A percentile compares a stretch with the other conserved stretches of the same genome.
These are phyloP conservation scores for Psophia crepitans DNA, from an alignment of 2,113 vertebrate genomes.

Conservation along the genomic window DNA sequence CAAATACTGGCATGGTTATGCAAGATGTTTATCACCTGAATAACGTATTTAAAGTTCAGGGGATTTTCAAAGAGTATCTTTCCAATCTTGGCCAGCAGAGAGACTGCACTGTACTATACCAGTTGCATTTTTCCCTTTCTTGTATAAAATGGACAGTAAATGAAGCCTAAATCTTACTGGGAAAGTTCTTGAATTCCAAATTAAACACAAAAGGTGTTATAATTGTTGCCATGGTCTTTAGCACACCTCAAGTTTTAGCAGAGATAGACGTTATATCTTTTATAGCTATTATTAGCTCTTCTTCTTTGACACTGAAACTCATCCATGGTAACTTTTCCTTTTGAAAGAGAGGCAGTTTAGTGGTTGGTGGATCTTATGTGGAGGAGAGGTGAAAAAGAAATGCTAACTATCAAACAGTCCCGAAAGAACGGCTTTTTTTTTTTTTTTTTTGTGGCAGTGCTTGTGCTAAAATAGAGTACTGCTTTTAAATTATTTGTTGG, in stretches of 20 bases:
- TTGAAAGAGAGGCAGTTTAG: neutral
- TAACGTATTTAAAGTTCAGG: neutral
- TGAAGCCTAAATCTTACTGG: neutral
- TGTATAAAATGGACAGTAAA: neutral
- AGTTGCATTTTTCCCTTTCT: neutral
- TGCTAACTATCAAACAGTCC: neutral
- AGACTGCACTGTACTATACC: neutral
- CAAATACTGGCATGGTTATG: neutral
- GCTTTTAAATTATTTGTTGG: constrained; percentile 3
- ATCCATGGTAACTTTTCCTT: neutral
- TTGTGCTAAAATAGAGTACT: neutral
- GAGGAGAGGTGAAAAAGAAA: neutral
- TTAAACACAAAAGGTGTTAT: neutral
- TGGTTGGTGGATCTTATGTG: neutral
- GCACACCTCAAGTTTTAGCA: neutral
- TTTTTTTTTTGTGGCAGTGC: neutral
- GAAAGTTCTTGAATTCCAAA: neutral
- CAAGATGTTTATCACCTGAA: neutral
- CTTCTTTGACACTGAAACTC: neutral
- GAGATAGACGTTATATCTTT: neutral
- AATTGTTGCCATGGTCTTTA: neutral
- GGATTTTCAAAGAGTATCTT: neutral
- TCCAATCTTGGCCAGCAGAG: neutral
- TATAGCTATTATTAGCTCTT: neutral
- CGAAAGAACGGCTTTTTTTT: neutral